Conservation (phyloP, 1,140 invertebrate genomes). For the Heterodera carotae region DNA sequence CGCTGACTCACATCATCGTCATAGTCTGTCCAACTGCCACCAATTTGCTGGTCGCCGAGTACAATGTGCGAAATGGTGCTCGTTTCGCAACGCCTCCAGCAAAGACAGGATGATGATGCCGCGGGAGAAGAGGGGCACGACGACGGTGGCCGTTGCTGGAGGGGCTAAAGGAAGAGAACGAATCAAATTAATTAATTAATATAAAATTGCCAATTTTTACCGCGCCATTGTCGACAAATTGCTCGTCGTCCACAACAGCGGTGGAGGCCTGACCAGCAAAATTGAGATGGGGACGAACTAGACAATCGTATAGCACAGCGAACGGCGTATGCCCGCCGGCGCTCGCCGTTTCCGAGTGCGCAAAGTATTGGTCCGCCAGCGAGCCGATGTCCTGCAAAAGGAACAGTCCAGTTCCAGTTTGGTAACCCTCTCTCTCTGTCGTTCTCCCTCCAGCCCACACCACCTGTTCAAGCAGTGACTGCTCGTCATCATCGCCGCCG, state of each 20-base stretch:
- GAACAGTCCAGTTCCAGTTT: neutral
- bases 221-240: neutral
- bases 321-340: constrained; percentile 4
- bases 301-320: constrained; percentile 12
- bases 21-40: constrained; percentile 61
- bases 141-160: too few relatives aligned
- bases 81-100: neutral
- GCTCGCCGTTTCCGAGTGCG: neutral
- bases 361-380: constrained; percentile 1
- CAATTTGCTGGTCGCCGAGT: constrained; percentile 53
- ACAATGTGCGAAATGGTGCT: constrained; percentile 53
- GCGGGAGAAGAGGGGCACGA: too few relatives aligned
- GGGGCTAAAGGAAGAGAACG: too few relatives aligned
- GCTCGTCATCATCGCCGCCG: neutral
- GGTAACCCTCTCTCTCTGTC: neutral
- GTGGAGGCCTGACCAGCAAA: too few relatives aligned
- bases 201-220: neutral
- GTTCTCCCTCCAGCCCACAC: neutral
- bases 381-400: neutral
- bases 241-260: neutral
- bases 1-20: constrained; percentile 52
- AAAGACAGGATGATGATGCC: neutral
- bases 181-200: too few relatives aligned
- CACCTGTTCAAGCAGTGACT: neutral
- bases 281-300: neutral